Base-by-base conservation (phyloP, 37 sponge, comb jelly and placozoan genomes). In the Spongilla lacustris region DNA sequence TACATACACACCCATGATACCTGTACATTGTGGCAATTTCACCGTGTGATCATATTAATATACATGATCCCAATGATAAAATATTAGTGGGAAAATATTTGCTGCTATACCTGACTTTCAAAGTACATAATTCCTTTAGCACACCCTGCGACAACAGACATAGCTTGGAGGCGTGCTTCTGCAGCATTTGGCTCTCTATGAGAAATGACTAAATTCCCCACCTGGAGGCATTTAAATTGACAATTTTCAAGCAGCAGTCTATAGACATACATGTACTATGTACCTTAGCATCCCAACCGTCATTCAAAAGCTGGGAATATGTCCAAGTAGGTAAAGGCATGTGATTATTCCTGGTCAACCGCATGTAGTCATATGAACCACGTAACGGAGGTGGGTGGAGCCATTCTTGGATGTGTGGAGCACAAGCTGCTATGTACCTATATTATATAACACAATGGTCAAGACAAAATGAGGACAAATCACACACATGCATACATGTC, bases 351-450 rank as follows among this genome's bases (percentile, higher is more conserved):
- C 91, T 68, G 25, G 91, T 91, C 35, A 91, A 87, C 72, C 91
- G 27, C 67, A 91, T 50, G 83, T 91, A 91, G 76, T 91, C 91
- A 36, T 91, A 91, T 66, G 91, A 91, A 2, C 91, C 91, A 58
- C 91, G 79, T 24, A 73, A 41, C 25, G 91, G 91, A 23, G 91
- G 91, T 37, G 87, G 86, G 76, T 86, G 78, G 22, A 86, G 73
- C 50, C 81, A 91, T 58, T 82, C 82, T 50, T 91, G 91, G 36
- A 91, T 86, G 78, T 91, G 91, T 33, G 91, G 91, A 34, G 91
- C 91, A 86, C 91, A 91, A 22, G 91, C 91, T 29, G 91, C 91
- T n/a, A 91, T 71, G 67, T 91, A 91, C 91, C 91, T 91, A 35
- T 1, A 73, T 26, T 10, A 25, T 23, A 13, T 2, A 74, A 8